These are phyloP conservation scores for Trilocha varians DNA, from an alignment of 2,888 invertebrate species.

Conservation along the genomic window DNA sequence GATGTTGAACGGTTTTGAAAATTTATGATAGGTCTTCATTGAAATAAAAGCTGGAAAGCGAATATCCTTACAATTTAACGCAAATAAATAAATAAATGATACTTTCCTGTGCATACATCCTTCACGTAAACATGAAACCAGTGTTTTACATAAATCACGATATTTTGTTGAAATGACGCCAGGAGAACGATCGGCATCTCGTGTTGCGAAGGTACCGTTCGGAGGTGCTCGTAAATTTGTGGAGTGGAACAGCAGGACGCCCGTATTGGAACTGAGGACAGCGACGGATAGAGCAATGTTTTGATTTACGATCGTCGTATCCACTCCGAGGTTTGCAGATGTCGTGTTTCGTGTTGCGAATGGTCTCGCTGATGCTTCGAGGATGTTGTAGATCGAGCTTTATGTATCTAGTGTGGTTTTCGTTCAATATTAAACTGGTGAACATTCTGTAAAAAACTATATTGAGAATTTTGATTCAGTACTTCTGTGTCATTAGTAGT, in stretches of 20 bases:
- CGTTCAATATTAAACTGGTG: neutral
- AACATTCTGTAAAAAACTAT: no score
- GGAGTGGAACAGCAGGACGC: constrained; percentile 64
- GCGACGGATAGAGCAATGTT: constrained; percentile 60
- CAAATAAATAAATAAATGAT: no score
- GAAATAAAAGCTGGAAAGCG: no score
- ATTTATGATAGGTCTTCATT: no score
- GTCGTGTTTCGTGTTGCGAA: constrained; percentile 12
- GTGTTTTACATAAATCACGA: constrained; percentile 62
- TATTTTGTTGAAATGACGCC: constrained; percentile 69
- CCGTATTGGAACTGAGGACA: constrained; percentile 39
- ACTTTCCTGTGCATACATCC: neutral
- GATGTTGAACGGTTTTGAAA: no score
- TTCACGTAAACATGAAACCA: constrained; percentile 5
- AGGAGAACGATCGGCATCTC: constrained; percentile 59
- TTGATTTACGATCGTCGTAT: constrained; percentile 51
- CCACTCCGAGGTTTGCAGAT: constrained; percentile 18
- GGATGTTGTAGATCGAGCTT: neutral
- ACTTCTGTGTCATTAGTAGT: no score
- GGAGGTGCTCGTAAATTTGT: constrained; percentile 70
- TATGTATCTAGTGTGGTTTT: no score
- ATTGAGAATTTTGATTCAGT: no score
- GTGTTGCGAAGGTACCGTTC: constrained; percentile 42
- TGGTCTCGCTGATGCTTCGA: neutral
- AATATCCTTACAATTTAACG: no score